These are phyloP conservation scores for Takifugu ocellatus DNA, from an alignment of 2,797 vertebrate genomes.

Conservation along the genomic window DNA sequence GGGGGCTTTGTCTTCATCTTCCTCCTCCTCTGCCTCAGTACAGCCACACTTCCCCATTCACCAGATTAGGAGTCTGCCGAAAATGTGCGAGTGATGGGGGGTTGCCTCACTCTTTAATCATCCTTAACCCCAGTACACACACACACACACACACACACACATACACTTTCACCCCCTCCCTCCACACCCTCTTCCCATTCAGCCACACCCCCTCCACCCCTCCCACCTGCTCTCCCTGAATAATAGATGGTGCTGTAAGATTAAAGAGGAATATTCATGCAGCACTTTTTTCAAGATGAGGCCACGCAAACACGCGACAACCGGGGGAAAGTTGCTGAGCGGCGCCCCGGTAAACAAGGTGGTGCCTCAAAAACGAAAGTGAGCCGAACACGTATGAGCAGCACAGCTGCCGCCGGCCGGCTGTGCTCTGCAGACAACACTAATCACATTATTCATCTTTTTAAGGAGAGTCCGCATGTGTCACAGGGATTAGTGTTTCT, in stretches of 20 bases:
- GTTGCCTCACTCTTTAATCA: slow-evolving; percentile 44
- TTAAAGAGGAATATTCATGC: slow-evolving; percentile 47
- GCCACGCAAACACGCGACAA: too few species aligned
- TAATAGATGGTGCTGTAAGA: slow-evolving; percentile 72
- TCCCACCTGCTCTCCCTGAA: slow-evolving; percentile 69
- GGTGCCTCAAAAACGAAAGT: too few species aligned
- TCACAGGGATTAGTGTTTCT: slow-evolving; percentile 2
- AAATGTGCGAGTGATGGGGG: slow-evolving; percentile 39
- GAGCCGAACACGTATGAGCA: too few species aligned
- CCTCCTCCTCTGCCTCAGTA: slow-evolving; percentile 29
- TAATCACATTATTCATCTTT: slow-evolving; percentile 54
- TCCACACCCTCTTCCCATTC: slow-evolving; percentile 45
- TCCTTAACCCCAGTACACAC: slow-evolving; percentile 18
- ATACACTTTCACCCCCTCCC: slow-evolving; percentile 17
- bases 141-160: slow-evolving; percentile 5
- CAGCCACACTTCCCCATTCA: slow-evolving; percentile 57
- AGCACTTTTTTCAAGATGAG: slow-evolving; percentile 2
- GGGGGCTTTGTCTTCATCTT: slow-evolving; percentile 53
- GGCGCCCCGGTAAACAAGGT: too few species aligned
- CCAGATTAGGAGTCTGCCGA: slow-evolving; percentile 32
- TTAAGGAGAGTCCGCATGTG: slow-evolving; percentile 13
- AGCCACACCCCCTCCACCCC: slow-evolving; percentile 38
- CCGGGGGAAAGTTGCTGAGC: too few species aligned
- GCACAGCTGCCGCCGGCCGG: neutral
- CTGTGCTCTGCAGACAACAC: slow-evolving; percentile 8